These are phyloP conservation scores for Blastomussa wellsi DNA, from an alignment of 92 coral and sea anemone genomes.

Conservation along the genomic window DNA sequence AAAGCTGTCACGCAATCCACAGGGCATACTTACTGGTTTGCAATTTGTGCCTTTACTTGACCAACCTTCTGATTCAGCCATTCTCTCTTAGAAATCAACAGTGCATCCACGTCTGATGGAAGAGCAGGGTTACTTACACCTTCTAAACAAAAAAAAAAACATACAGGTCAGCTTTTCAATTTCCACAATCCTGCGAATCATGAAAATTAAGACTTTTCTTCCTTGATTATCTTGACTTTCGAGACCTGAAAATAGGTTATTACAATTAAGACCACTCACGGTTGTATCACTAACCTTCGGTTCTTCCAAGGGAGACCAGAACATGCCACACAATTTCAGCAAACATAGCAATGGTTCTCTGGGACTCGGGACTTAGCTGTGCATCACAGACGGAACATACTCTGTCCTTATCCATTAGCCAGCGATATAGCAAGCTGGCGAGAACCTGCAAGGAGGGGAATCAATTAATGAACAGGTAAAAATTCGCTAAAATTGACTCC, in stretches of 20 bases:
- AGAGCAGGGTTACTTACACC: slow-evolving; percentile 64
- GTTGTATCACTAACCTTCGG: slow-evolving; percentile 23
- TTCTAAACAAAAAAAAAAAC: slow-evolving; percentile 29
- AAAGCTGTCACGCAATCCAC: neutral
- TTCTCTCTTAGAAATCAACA: slow-evolving; percentile 67
- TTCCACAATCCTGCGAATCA: too few species aligned
- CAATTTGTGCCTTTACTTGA: slow-evolving; percentile 56
- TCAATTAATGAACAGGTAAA: neutral
- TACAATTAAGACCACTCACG: neutral
- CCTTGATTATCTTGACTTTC: neutral
- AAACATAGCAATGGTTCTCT: slow-evolving; percentile 60
- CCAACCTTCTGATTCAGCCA: slow-evolving; percentile 77
- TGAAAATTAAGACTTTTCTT: neutral
- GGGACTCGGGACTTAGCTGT: slow-evolving; percentile 52
- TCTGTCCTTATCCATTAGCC: slow-evolving; percentile 71
- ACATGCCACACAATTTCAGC: slow-evolving; percentile 80
- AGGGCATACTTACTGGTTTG: slow-evolving; percentile 63
- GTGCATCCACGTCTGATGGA: slow-evolving; percentile 77
- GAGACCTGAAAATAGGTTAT: neutral
- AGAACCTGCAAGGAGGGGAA: slow-evolving; percentile 51
- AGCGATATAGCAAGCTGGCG: slow-evolving; percentile 77
- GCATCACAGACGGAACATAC: slow-evolving; percentile 46
- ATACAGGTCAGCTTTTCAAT: neutral
- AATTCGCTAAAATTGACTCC: neutral
- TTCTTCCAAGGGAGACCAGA: slow-evolving; percentile 47